Evolutionary conservation across 2,113 vertebrate genomes (phyloP).

Genomic region (Charadrius vociferus): DNA sequence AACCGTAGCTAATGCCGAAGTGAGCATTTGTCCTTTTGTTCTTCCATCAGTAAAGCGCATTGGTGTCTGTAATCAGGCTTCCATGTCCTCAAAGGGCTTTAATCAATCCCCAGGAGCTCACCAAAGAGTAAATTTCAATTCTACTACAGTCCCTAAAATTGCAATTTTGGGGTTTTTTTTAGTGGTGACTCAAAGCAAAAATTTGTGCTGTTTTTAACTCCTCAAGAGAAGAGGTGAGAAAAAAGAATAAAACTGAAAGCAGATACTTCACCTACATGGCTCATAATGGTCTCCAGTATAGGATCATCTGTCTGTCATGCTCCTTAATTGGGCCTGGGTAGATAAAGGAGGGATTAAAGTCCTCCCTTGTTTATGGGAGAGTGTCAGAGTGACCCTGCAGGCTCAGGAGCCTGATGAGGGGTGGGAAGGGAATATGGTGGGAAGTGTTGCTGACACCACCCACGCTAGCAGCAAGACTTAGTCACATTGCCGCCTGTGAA

Average conservation of each 20-base stretch:
- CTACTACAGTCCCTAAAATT: neutral
- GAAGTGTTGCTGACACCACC: neutral
- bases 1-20: neutral
- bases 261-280: neutral
- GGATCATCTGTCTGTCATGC: neutral
- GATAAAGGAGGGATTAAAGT: neutral
- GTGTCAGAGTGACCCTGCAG: neutral
- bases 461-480: fast-evolving
- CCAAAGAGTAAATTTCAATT: neutral
- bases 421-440: neutral
- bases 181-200: neutral
- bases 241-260: neutral
- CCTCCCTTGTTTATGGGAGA: neutral
- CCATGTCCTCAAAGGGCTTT: neutral
- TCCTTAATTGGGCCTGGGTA: neutral
- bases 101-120: neutral
- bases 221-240: neutral
- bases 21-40: neutral
- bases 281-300: neutral
- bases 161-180: neutral
- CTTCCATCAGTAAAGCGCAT: neutral
- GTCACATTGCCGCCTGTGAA: neutral
- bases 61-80: neutral
- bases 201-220: neutral
- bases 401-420: neutral